Conservation (phyloP, 2,888 invertebrate species). For the Allacma fusca region DNA sequence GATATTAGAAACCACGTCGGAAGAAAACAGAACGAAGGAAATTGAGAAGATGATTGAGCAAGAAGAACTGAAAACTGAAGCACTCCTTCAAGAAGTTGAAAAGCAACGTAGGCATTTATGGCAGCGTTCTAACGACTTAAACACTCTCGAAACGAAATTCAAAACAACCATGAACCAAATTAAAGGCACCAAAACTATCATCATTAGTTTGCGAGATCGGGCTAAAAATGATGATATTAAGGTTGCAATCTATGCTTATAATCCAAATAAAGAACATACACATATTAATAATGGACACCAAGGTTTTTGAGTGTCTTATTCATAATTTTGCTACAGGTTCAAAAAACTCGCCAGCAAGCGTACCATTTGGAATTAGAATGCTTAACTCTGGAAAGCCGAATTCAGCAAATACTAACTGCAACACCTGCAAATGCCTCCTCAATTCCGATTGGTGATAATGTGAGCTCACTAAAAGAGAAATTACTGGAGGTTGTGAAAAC, state of each 20-base stretch:
- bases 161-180: constrained; percentile 14
- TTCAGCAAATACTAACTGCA: constrained; percentile 11
- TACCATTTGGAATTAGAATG: constrained; percentile 39
- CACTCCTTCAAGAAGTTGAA: constrained; percentile 64
- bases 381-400: constrained; percentile 26
- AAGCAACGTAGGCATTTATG: constrained; percentile 62
- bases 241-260: constrained; percentile 22
- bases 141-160: constrained; percentile 29
- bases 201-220: constrained; percentile 29
- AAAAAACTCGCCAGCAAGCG: constrained; percentile 32
- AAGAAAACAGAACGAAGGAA: constrained; percentile 52
- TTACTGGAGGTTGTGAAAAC: constrained; percentile 33
- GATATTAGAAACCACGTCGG: constrained; percentile 22
- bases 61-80: constrained; percentile 39
- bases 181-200: constrained; percentile 38
- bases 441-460: background rate
- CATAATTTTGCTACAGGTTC: background rate
- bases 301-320: no score
- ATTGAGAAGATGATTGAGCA: constrained; percentile 67
- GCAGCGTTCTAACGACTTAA: constrained; percentile 64
- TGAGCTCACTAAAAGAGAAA: constrained; percentile 41
- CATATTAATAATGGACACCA: no score
- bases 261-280: no score
- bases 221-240: constrained; percentile 35
- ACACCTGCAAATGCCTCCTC: background rate